These are phyloP conservation scores for Lasioglossum leucozonium DNA, from an alignment of 2,888 invertebrate genomes.

Conservation along the genomic window DNA sequence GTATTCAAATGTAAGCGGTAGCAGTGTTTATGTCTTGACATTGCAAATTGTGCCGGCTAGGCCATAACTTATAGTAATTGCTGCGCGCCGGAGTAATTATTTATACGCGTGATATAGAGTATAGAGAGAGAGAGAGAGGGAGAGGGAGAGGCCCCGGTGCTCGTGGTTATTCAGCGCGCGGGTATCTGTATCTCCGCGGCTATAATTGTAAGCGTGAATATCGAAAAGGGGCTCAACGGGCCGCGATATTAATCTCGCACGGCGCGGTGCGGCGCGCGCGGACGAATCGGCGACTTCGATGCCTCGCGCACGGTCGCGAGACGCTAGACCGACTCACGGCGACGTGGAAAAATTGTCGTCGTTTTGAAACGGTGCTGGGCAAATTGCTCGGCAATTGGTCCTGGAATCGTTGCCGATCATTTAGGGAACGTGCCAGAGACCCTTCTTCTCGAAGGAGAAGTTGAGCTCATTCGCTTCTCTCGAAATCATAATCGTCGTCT, in stretches of 20 bases:
- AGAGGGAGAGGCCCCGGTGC: constrained; percentile 49
- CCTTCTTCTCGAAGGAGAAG: neutral
- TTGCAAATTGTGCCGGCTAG: constrained; percentile 84
- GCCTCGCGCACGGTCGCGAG: constrained; percentile 64
- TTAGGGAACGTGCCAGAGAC: neutral
- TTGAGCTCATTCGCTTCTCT: no score
- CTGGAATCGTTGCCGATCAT: neutral
- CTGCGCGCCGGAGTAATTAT: constrained; percentile 84
- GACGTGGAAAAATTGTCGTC: neutral
- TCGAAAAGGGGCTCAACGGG: constrained; percentile 53
- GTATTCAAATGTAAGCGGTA: constrained; percentile 85
- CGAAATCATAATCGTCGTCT: no score
- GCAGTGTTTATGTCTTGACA: constrained; percentile 85
- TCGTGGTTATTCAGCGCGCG: constrained; percentile 48
- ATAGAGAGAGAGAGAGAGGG: constrained; percentile 53
- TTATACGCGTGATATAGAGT: constrained; percentile 83
- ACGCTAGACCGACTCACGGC: neutral
- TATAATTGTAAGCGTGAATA: constrained; percentile 58
- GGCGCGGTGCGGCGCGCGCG: constrained; percentile 31
- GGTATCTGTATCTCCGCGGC: constrained; percentile 44
- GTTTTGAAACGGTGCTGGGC: neutral
- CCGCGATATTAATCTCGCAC: constrained; percentile 67
- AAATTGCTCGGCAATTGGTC: neutral
- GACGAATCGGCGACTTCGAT: constrained; percentile 73
- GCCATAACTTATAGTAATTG: constrained; percentile 85